These are phyloP conservation scores for Cetoscarus ocellatus DNA, from an alignment of 2,797 vertebrate genomes.

Conservation along the genomic window DNA sequence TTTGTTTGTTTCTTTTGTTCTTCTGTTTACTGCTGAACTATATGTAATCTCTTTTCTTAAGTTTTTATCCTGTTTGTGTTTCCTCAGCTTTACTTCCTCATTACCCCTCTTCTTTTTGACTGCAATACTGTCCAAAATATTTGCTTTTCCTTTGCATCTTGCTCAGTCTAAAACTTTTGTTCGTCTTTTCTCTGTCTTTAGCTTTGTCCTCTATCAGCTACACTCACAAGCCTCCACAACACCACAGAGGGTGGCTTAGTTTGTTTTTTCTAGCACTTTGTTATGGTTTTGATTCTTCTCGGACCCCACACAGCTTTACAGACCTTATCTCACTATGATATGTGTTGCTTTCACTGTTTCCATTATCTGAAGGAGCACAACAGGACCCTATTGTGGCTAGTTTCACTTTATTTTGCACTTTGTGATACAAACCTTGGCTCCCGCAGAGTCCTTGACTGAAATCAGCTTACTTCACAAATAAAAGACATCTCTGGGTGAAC, in stretches of 20 bases:
- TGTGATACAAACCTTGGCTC: slow-evolving; percentile 34
- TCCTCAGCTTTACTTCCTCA: background rate
- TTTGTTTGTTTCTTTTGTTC: too few species aligned
- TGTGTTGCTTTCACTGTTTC: slow-evolving; percentile 19
- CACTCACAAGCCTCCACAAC: slow-evolving; percentile 7
- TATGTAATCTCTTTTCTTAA: background rate
- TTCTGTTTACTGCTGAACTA: slow-evolving; percentile 4
- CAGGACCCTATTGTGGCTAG: slow-evolving; percentile 37
- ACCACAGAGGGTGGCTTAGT: slow-evolving; percentile 23
- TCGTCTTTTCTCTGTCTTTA: slow-evolving; percentile 21
- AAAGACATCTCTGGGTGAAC: slow-evolving; percentile 52
- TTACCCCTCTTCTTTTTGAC: background rate
- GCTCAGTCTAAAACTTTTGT: slow-evolving; percentile 1
- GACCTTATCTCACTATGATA: slow-evolving; percentile 45
- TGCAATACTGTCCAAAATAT: background rate
- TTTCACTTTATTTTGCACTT: slow-evolving; percentile 60
- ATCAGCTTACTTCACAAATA: slow-evolving; percentile 63
- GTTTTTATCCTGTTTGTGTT: background rate
- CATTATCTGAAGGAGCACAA: slow-evolving; percentile 29
- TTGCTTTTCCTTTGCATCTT: background rate
- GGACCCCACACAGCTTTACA: slow-evolving; percentile 45
- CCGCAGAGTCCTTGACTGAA: slow-evolving; percentile 56
- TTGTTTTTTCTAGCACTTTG: slow-evolving; percentile 42
- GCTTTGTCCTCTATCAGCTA: background rate
- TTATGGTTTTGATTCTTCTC: slow-evolving; percentile 52